Conservation (phyloP, 2,797 vertebrate species). For the Sylvia borin region DNA sequence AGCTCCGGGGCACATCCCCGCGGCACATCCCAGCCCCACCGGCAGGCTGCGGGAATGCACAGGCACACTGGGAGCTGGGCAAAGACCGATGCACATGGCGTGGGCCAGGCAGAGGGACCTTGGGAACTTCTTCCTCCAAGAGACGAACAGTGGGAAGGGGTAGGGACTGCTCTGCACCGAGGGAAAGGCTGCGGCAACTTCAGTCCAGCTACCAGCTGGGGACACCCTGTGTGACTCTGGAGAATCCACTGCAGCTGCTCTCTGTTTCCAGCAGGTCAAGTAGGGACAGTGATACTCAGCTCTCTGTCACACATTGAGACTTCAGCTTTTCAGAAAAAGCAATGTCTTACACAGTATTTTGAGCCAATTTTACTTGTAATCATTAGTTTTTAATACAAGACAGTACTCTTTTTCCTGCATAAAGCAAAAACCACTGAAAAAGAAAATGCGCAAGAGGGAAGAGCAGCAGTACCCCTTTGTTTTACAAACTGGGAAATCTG, state of each 20-base stretch:
- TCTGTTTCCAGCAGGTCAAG: neutral
- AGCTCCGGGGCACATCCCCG: neutral
- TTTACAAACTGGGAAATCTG: neutral
- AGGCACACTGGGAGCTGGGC: neutral
- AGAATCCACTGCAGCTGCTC: conserved; percentile 34
- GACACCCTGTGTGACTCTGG: neutral
- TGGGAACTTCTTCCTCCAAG: neutral
- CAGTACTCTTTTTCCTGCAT: neutral
- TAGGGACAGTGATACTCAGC: conserved; percentile 13
- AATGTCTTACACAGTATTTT: neutral
- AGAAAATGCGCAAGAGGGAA: neutral
- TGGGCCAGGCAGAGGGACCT: fast-evolving
- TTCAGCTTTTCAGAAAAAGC: neutral
- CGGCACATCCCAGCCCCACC: neutral
- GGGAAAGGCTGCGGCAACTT: neutral
- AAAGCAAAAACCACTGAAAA: neutral
- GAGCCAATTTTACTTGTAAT: neutral
- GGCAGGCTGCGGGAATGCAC: neutral
- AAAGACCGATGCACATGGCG: fast-evolving
- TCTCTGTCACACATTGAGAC: neutral
- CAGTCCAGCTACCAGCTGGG: neutral
- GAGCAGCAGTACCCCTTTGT: neutral
- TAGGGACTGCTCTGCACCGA: neutral
- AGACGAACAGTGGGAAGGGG: neutral
- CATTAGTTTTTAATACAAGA: neutral